A percentile compares a stretch with the other conserved stretches of the same genome.
phyloP scores from a whole-genome alignment of 2,797 vertebrate genomes.

The Silurus lanzhouensis region DNA sequence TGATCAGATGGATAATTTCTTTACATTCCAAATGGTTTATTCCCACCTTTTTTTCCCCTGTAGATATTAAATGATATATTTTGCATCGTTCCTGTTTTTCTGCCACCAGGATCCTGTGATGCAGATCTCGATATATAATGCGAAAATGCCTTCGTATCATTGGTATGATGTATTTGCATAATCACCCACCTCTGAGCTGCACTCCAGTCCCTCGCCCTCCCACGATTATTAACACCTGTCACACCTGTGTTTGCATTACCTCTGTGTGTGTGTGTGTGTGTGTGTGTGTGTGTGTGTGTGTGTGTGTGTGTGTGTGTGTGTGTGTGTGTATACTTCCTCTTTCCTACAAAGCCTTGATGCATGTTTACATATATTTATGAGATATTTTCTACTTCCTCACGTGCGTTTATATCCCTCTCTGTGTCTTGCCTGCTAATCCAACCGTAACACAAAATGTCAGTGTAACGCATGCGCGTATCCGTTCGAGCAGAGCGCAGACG shows the following conservation, averaged over 20 bases:
- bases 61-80: background rate
- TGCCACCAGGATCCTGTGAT: background rate
- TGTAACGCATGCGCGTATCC: constrained; percentile 19
- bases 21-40: background rate
- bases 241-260: constrained; percentile 33
- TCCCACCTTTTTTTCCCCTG: background rate
- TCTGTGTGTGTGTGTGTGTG: background rate
- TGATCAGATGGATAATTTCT: background rate
- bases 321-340: background rate
- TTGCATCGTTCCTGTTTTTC: background rate
- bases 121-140: background rate
- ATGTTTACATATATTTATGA: constrained; percentile 36
- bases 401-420: background rate
- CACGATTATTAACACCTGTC: constrained; percentile 33
- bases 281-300: constrained; percentile 12
- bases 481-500: background rate
- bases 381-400: constrained; percentile 21
- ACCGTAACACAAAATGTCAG: constrained; percentile 13
- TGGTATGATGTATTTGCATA: constrained; percentile 21
- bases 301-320: too few species aligned
- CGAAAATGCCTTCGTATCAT: background rate
- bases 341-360: constrained; percentile 28
- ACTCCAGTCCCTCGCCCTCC: constrained; percentile 19
- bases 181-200: constrained; percentile 10
- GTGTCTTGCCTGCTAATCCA: constrained; percentile 13